phyloP scores from a whole-genome alignment of 1,140 invertebrate species.

The Caenorhabditis remanei region DNA sequence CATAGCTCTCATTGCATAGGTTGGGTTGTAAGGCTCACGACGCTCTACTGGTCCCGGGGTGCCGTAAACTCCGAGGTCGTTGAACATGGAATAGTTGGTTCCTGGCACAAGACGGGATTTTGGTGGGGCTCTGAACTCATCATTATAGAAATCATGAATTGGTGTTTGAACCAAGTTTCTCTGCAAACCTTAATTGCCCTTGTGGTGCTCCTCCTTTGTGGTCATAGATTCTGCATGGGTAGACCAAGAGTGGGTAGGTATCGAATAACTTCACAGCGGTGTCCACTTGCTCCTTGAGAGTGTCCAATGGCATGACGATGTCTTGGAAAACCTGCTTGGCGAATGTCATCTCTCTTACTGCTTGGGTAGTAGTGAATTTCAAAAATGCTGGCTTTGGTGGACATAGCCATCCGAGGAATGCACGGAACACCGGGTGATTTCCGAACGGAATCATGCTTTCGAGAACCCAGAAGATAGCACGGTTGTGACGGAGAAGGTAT shows the following conservation, averaged over 20 bases:
- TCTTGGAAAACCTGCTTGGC: constrained; percentile 82
- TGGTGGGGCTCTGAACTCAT: constrained; percentile 78
- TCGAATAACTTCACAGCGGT: constrained; percentile 80
- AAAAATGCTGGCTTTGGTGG: constrained; percentile 87
- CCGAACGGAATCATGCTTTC: constrained; percentile 88
- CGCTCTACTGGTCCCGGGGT: constrained; percentile 80
- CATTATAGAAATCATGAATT: background rate
- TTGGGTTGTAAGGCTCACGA: constrained; percentile 80
- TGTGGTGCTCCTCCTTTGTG: constrained; percentile 78
- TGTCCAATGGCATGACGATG: constrained; percentile 81
- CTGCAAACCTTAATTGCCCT: constrained; percentile 68
- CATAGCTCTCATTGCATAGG: constrained; percentile 80
- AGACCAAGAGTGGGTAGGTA: constrained; percentile 80
- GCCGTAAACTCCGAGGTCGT: constrained; percentile 82
- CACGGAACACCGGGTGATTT: constrained; percentile 84
- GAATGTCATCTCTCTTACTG: constrained; percentile 81
- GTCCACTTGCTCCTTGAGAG: constrained; percentile 80
- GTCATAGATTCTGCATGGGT: constrained; percentile 81
- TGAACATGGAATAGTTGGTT: constrained; percentile 80
- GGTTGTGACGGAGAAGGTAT: constrained; percentile 81
- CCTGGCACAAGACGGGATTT: constrained; percentile 80
- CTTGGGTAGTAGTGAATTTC: constrained; percentile 83
- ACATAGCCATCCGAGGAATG: constrained; percentile 86
- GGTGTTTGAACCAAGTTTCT: too few species aligned
- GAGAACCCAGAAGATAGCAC: constrained; percentile 82